These are phyloP conservation scores for Schizaphis graminum DNA, from an alignment of 2,888 invertebrate genomes.

Conservation along the genomic window DNA sequence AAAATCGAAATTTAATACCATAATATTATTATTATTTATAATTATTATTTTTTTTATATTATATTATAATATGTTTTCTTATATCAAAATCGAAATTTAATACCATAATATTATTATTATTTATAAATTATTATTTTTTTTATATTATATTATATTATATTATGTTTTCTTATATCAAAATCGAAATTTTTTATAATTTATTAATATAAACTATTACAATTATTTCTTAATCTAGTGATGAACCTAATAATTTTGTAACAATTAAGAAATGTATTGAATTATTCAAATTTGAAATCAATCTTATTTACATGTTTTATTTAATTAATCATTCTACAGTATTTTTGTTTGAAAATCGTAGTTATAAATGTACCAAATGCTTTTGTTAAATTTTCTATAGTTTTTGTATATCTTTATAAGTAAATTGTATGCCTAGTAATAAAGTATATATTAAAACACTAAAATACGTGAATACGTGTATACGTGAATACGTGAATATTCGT, in stretches of 20 bases:
- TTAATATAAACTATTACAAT: background rate
- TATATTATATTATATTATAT: too few species aligned
- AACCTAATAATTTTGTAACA: background rate
- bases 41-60: too few species aligned
- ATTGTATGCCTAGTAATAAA: conserved; percentile 3
- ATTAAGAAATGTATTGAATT: background rate
- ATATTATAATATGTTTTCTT: too few species aligned
- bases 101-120: background rate
- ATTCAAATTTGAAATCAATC: background rate
- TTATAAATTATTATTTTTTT: too few species aligned
- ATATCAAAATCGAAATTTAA: too few species aligned
- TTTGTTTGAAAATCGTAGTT: background rate
- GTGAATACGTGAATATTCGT: conserved; percentile 15
- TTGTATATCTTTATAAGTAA: background rate
- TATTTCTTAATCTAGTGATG: background rate
- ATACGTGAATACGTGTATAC: conserved; percentile 20
- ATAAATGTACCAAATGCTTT: background rate
- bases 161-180: too few species aligned
- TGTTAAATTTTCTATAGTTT: background rate
- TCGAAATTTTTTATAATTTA: background rate
- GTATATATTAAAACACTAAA: conserved; percentile 5
- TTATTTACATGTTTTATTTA: background rate
- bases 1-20: too few species aligned
- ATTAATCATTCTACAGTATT: background rate
- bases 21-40: too few species aligned